phyloP scores from a whole-genome alignment of 1,140 invertebrate species.

The Sitodiplosis mosellana region DNA sequence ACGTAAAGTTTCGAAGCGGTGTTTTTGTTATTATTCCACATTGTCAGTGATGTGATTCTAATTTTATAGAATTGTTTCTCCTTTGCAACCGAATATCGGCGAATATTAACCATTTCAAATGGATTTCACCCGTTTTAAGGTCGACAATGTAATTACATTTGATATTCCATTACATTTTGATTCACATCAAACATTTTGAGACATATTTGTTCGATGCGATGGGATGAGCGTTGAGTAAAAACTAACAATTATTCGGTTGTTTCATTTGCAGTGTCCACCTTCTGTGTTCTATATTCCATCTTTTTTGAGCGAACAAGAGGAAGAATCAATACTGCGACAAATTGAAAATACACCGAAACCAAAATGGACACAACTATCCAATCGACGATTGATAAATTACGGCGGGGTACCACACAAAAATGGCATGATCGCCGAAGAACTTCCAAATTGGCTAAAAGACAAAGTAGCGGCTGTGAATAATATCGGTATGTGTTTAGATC shows the following conservation, averaged over 20 bases:
- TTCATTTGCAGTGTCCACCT: neutral
- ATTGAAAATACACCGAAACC: conserved; percentile 74
- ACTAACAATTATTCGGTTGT: neutral
- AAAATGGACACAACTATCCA: conserved; percentile 86
- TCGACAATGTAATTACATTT: too few relatives aligned
- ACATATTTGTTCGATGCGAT: too few relatives aligned
- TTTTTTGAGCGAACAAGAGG: conserved; percentile 72
- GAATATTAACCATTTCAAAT: too few relatives aligned
- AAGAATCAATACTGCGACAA: conserved; percentile 46
- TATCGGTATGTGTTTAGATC: neutral
- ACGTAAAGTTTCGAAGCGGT: too few relatives aligned
- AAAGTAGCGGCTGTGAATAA: conserved; percentile 55
- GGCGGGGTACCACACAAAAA: conserved; percentile 83
- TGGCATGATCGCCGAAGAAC: conserved; percentile 83
- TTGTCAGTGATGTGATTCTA: too few relatives aligned
- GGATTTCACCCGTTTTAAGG: too few relatives aligned
- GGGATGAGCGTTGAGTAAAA: too few relatives aligned
- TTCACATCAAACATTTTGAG: too few relatives aligned
- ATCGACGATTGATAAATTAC: conserved; percentile 89
- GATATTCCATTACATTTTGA: too few relatives aligned
- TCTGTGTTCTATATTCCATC: conserved; percentile 73
- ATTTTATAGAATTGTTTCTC: too few relatives aligned
- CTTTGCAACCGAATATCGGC: too few relatives aligned
- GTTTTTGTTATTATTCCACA: too few relatives aligned
- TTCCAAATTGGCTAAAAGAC: conserved; percentile 66